Percentiles rank a stretch among this genome's conserved stretches.
These are phyloP conservation scores for Melangyna quadrimaculata DNA, from an alignment of 2,888 invertebrate species.

Conservation along the genomic window DNA sequence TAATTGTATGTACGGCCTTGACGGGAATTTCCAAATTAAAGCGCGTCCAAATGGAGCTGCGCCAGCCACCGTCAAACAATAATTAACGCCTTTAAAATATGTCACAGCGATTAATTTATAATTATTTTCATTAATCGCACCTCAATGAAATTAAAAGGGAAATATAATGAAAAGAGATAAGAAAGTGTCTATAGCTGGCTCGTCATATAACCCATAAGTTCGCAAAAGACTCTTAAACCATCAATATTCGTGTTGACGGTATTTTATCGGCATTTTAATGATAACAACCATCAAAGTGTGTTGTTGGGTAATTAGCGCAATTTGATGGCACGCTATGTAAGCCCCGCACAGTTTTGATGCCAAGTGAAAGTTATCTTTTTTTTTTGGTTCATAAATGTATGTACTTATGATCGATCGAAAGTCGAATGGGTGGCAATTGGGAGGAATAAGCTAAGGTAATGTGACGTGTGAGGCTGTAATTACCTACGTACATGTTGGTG, in stretches of 20 bases:
- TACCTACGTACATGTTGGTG: constrained; percentile 11
- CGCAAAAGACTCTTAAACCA: background rate
- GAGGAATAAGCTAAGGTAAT: background rate
- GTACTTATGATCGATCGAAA: constrained; percentile 29
- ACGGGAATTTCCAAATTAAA: constrained; percentile 15
- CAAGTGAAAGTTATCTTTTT: constrained; percentile 61
- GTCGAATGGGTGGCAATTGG: background rate
- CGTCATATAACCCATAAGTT: no score
- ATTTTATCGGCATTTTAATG: constrained; percentile 36
- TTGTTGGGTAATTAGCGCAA: constrained; percentile 52
- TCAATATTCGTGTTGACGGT: constrained; percentile 36
- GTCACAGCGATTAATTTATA: constrained; percentile 36
- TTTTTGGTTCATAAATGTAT: background rate
- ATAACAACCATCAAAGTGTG: constrained; percentile 53
- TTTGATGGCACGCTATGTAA: constrained; percentile 48
- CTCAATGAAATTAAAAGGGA: constrained; percentile 14
- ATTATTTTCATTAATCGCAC: constrained; percentile 16
- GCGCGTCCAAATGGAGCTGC: constrained; percentile 17
- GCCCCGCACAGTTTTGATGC: constrained; percentile 39
- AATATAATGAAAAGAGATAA: constrained; percentile 32
- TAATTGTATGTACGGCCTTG: constrained; percentile 38
- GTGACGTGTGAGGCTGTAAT: constrained; percentile 34
- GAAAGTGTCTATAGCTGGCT: constrained; percentile 28
- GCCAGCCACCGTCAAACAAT: no score
- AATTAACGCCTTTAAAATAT: constrained; percentile 37